Base-by-base conservation (phyloP, 2,888 invertebrate genomes). In the Diaperis boleti region DNA sequence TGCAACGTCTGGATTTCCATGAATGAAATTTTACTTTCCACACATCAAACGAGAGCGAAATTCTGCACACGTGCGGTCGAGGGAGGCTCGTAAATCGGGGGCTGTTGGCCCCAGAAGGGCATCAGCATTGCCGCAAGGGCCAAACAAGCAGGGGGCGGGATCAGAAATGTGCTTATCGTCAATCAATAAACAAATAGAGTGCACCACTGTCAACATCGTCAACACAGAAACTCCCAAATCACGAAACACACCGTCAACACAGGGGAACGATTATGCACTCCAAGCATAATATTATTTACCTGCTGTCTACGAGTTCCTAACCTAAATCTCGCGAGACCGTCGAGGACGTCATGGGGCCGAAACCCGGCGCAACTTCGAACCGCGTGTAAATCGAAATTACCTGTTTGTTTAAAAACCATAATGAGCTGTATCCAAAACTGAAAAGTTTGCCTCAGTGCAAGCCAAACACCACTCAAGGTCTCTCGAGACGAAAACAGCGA, bases 391-490 rank as follows among this genome's bases (percentile, higher is more conserved):
- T 22, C 7, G 26, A 26, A 26, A 26, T 75, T 78, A 80, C 79
- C 79, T 80, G 75, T 66, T 72, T 72, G 70, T 67, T 73, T 69
- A 75, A 71, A 76, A 78, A 70, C 67, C 79, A 80, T 80, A 75
- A 72, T 80, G 78, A 76, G 72, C 66, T 63, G 69, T 77, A 76
- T 78, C 78, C 78, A 70, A 78, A 77, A 76, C 73, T 71, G 68
- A 71, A 73, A 74, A 74, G 68, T 69, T 72, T 69, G 73, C 73
- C 71, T 70, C 63, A n/a, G n/a, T n/a, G n/a, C 74, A 76, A 76
- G 76, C 78, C 79, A 78, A 80, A 80, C 79, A 79, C 76, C 71
- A 78, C 78, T 81, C 81, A 81, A 81, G 81, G 81, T 81, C 80
- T 76, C 72, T 65, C 68, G 65, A 76, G 74, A 76, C 74, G 78